These are phyloP conservation scores for Agapornis canus DNA, from an alignment of 2,797 vertebrate species.

Conservation along the genomic window DNA sequence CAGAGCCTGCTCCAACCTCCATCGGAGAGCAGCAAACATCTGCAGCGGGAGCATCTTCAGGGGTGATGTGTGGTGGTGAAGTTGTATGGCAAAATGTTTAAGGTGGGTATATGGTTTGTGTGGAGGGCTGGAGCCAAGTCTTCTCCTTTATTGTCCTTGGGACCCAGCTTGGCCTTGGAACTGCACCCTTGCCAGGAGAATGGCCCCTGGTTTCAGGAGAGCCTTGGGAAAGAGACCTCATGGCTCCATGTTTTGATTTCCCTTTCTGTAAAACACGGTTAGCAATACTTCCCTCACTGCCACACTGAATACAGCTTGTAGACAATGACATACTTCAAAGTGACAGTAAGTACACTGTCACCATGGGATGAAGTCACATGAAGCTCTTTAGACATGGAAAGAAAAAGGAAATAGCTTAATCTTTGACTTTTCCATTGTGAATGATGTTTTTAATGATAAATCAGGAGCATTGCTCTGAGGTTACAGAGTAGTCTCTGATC, in stretches of 20 bases:
- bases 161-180: background rate
- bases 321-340: background rate
- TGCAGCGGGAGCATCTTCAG: background rate
- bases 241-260: background rate
- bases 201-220: background rate
- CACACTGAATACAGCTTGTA: rapidly evolving
- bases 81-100: background rate
- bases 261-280: background rate
- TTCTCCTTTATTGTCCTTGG: background rate
- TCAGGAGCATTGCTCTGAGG: background rate
- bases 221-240: background rate
- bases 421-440: background rate
- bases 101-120: background rate
- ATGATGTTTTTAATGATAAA: background rate
- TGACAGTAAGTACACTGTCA: background rate
- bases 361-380: background rate
- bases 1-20: background rate
- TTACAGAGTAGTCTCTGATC: background rate
- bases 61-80: rapidly evolving
- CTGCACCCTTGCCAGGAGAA: background rate
- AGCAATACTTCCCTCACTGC: background rate
- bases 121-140: background rate
- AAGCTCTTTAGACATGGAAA: background rate
- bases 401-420: background rate
- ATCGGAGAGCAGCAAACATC: background rate